Evolutionary conservation across 1,140 invertebrate genomes (phyloP), one percentile per base, ranked within the genome.

Genomic region (Wiebesia pumilae): DNA sequence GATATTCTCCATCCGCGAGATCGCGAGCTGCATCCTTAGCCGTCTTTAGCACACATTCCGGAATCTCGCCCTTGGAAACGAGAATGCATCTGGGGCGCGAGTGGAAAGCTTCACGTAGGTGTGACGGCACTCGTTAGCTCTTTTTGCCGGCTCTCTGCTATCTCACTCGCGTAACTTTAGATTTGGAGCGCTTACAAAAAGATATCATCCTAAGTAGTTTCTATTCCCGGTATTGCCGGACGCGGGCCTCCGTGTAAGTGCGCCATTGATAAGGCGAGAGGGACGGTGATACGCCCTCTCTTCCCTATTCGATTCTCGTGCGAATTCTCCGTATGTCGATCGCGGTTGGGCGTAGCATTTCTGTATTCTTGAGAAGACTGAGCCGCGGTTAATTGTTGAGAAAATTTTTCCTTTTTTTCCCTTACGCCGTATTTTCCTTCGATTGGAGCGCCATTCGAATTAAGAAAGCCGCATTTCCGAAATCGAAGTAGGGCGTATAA

Each of bases 101-200:
- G 35, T 40, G 43, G 21, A 35, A 69, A 24, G 27, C 43, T 54
- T 33, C 65, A 16, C 62, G 38, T 51, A 43, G 79, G 69, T 30
- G 33, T 62, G 51, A 2, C 58, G 24, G 3, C 27, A 27, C 27
- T 62, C 58, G 21, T 27, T 62, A 24, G 21, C 58, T 62, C 1
- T 62, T 27, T 62, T 27, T 24, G 21, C 27, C 3, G 3, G 21
- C 10, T 62, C 14, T 62, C 27, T 27, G 24, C 24, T 62, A 62
- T 62, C 69, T 35, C 43, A 9, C 30, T 71, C 62, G 78, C 35
- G 65, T 47, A 78, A 21, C 43, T 58, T 65, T 38, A 81, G 84
- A 79, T 81, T 81, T 79, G 78, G 79, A 81, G 62, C 51, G 58
- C 67, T 79, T 79, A 62, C 84, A 80, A 81, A 81, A 69, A 85